Evolutionary conservation across 2,113 vertebrate genomes (phyloP).

Genomic region (Cygnus atratus): DNA sequence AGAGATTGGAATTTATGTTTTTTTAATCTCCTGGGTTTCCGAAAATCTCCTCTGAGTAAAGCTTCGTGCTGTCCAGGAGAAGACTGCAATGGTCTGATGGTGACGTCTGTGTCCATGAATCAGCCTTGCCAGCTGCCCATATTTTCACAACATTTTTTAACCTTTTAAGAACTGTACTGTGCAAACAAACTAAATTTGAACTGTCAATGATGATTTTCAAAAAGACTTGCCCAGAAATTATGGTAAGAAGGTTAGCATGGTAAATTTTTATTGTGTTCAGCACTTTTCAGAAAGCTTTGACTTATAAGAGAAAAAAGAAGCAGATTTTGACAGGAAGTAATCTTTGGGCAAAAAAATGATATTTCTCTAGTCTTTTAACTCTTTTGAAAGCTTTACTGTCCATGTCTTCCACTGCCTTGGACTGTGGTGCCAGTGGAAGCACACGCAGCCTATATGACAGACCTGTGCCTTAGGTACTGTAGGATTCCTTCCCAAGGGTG

Average conservation of each 20-base stretch:
- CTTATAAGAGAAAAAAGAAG: background rate
- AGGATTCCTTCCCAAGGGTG: background rate
- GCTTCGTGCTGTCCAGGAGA: background rate
- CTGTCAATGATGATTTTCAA: background rate
- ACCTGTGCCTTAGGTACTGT: background rate
- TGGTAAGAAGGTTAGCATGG: background rate
- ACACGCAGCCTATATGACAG: background rate
- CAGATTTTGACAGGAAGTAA: background rate
- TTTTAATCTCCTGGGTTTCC: constrained; percentile 21
- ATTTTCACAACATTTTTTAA: background rate
- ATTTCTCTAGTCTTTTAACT: background rate
- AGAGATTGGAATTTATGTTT: constrained; percentile 30
- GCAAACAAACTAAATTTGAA: background rate
- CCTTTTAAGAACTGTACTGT: background rate
- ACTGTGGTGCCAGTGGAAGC: background rate
- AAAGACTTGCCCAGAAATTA: background rate
- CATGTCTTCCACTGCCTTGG: background rate
- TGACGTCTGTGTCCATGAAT: background rate
- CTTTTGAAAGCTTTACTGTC: background rate
- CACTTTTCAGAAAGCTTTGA: background rate
- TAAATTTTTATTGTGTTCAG: background rate
- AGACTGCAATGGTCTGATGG: background rate
- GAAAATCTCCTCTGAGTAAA: constrained; percentile 44
- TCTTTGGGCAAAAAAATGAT: background rate
- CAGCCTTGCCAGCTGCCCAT: background rate